Percentiles rank a stretch among this genome's conserved stretches.
These are phyloP conservation scores for Urophycis tenuis DNA, from an alignment of 2,797 vertebrate species.

Conservation along the genomic window DNA sequence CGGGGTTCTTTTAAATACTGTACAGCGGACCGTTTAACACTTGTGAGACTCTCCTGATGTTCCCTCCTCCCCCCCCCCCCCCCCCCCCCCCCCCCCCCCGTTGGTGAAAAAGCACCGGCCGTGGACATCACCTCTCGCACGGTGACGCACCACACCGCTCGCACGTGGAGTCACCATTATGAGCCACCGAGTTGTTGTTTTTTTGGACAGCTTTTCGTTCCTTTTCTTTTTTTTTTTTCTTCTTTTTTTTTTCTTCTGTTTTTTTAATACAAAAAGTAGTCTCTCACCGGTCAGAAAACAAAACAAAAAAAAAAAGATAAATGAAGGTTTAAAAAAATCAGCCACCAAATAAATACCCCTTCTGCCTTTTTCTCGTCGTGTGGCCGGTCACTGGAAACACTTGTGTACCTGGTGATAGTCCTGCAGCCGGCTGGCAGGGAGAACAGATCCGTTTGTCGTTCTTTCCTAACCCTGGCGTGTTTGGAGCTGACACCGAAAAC, in stretches of 20 bases:
- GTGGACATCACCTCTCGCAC: conserved; percentile 52
- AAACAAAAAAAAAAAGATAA: too few species aligned
- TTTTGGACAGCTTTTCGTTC: too few species aligned
- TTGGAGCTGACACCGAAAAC: conserved; percentile 40
- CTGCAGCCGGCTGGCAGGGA: conserved; percentile 38
- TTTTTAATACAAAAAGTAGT: conserved; percentile 45
- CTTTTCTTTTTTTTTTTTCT: conserved; percentile 46
- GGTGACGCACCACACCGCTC: conserved; percentile 56
- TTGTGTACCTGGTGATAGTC: conserved; percentile 66
- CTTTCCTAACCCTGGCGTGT: conserved; percentile 33
- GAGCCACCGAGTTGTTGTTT: too few species aligned
- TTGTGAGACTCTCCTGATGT: conserved; percentile 28
- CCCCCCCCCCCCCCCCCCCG: too few species aligned
- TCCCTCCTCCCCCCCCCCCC: too few species aligned
- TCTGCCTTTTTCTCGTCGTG: conserved; percentile 51
- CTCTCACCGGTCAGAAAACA: conserved; percentile 55
- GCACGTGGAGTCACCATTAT: conserved; percentile 53
- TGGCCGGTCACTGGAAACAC: conserved; percentile 55
- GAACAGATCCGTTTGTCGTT: conserved; percentile 38
- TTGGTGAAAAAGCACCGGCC: conserved; percentile 60
- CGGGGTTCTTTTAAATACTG: conserved; percentile 56
- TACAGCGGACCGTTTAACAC: conserved; percentile 41
- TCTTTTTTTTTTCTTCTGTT: conserved; percentile 28
- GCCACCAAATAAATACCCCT: conserved; percentile 67
- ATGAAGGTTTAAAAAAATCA: conserved; percentile 58